Evolutionary conservation across 1,140 invertebrate species (phyloP).

Genomic region (Drosophila dunni): DNA sequence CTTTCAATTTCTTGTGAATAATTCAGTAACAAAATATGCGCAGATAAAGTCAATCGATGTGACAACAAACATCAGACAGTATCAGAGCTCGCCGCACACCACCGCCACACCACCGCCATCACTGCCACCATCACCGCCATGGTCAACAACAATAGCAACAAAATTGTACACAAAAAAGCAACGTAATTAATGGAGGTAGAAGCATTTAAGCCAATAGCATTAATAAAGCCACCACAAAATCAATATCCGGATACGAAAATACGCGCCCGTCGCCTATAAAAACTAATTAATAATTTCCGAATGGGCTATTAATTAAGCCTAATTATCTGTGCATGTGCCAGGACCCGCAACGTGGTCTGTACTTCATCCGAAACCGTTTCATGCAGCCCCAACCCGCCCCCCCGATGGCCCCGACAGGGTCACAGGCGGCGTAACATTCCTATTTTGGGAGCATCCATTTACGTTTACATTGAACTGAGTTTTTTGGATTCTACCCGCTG

Average conservation of each 20-base stretch:
- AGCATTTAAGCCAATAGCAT: conserved; percentile 85
- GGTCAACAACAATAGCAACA: conserved; percentile 44
- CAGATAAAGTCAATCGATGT: conserved; percentile 80
- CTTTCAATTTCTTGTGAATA: conserved; percentile 68
- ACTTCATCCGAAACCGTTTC: conserved; percentile 33
- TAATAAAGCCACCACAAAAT: conserved; percentile 85
- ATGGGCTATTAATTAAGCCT: conserved; percentile 85
- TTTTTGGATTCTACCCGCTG: neutral
- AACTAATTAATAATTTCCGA: conserved; percentile 85
- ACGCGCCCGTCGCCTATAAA: conserved; percentile 84
- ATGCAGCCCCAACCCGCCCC: neutral
- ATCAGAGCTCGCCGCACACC: conserved; percentile 25
- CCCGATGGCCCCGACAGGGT: neutral
- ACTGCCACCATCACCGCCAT: conserved; percentile 17
- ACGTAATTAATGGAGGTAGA: conserved; percentile 84
- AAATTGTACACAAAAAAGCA: conserved; percentile 80
- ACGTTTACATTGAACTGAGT: conserved; percentile 23
- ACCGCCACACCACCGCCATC: too few relatives aligned
- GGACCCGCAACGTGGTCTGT: conserved; percentile 76
- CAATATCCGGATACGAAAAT: conserved; percentile 84
- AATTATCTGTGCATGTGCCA: conserved; percentile 83
- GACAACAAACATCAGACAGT: conserved; percentile 69
- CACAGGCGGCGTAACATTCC: conserved; percentile 15
- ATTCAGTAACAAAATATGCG: conserved; percentile 77
- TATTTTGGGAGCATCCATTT: conserved; percentile 28